Conservation (phyloP, 2,797 vertebrate species). For the Helicolenus hilgendorfi region DNA sequence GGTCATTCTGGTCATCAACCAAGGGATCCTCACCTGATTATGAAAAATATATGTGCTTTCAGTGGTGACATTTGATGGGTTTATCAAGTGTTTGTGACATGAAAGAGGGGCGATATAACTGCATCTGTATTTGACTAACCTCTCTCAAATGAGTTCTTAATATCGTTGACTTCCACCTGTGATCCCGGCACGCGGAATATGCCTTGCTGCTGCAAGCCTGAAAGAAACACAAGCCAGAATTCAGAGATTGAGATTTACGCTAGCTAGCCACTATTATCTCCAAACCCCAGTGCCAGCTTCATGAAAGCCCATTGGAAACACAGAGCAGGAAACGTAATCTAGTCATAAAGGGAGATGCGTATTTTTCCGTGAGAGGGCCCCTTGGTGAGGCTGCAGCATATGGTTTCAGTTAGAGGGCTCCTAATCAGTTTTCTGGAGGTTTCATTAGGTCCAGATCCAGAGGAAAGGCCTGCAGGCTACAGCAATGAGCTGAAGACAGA, state of each 20-base stretch:
- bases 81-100: neutral
- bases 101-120: neutral
- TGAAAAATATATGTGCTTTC: neutral
- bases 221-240: constrained; percentile 57
- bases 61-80: neutral
- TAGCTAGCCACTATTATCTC: constrained; percentile 45
- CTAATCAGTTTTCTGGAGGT: constrained; percentile 88
- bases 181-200: constrained; percentile 98
- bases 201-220: constrained; percentile 97
- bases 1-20: constrained; percentile 96
- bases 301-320: constrained; percentile 71
- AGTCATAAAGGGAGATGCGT: constrained; percentile 77
- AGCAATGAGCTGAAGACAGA: constrained; percentile 80
- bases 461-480: constrained; percentile 76
- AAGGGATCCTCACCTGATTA: constrained; percentile 97
- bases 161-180: constrained; percentile 99
- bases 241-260: constrained; percentile 8
- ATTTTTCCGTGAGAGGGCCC: constrained; percentile 74
- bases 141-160: constrained; percentile 99
- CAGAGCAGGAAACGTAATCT: constrained; percentile 84
- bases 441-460: constrained; percentile 87
- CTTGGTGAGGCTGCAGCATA: constrained; percentile 76
- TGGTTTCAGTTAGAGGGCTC: constrained; percentile 85
- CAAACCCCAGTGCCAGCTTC: constrained; percentile 48
- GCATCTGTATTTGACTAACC: constrained; percentile 86